Evolutionary conservation across 53 echinoderm and acorn worm genomes (phyloP).

Genomic region (Mesocentrotus franciscanus): DNA sequence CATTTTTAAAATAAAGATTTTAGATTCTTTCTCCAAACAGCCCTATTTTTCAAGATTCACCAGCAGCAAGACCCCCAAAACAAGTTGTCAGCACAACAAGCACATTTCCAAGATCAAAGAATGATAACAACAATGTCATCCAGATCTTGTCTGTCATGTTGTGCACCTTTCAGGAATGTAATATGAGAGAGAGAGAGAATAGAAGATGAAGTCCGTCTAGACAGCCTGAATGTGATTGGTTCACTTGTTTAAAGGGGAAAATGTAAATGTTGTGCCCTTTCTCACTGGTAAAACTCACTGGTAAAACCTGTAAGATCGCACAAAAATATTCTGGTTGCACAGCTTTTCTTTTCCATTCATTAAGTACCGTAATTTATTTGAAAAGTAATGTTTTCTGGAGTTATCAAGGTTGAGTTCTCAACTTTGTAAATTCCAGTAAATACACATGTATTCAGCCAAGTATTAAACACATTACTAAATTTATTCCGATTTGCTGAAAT

Average conservation of each 20-base stretch:
- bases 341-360: too few relatives aligned
- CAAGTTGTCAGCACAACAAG: slow-evolving; percentile 12
- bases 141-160: neutral
- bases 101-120: neutral
- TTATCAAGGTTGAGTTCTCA: too few relatives aligned
- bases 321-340: too few relatives aligned
- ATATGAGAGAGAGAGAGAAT: neutral
- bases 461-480: too few relatives aligned
- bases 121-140: slow-evolving; percentile 5
- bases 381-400: too few relatives aligned
- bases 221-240: neutral
- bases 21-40: neutral
- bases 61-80: neutral
- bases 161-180: neutral
- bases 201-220: neutral
- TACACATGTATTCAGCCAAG: too few relatives aligned
- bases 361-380: too few relatives aligned
- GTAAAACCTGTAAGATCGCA: too few relatives aligned
- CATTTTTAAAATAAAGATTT: neutral
- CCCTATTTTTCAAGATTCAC: neutral
- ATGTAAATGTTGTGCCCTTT: neutral
- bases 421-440: too few relatives aligned
- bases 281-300: neutral
- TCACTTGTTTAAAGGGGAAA: neutral
- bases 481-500: too few relatives aligned